A percentile compares a stretch with the other conserved stretches of the same genome.
Evolutionary conservation across 2,888 invertebrate species (phyloP).

Genomic region (Galerucella nymphaeae): DNA sequence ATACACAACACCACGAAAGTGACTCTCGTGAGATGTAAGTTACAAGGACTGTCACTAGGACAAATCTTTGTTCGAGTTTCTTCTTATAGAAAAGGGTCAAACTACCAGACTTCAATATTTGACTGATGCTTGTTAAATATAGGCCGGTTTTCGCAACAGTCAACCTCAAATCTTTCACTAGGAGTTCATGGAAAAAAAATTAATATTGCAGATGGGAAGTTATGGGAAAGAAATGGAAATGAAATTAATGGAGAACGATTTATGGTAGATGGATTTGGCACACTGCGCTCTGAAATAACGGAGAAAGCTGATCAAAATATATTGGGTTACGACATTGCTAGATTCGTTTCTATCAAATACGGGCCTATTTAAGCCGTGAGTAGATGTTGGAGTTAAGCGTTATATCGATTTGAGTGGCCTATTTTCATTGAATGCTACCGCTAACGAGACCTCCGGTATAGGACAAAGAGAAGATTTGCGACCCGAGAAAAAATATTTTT

Average conservation of each 20-base stretch:
- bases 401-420: background rate
- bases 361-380: background rate
- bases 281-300: no score
- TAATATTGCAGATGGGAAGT: no score
- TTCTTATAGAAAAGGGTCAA: background rate
- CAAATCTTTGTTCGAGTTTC: slow-evolving; percentile 12
- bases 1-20: slow-evolving; percentile 21
- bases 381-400: background rate
- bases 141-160: background rate
- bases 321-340: no score
- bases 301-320: no score
- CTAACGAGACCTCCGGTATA: background rate
- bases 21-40: slow-evolving; percentile 25
- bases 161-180: background rate
- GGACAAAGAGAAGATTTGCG: background rate
- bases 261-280: no score
- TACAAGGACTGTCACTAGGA: slow-evolving; percentile 18
- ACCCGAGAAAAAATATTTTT: background rate
- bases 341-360: no score
- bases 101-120: background rate
- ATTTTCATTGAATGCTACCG: background rate
- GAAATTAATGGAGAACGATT: no score
- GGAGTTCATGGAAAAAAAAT: background rate
- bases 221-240: no score
- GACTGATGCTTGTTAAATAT: background rate